Conservation (phyloP, 2,113 vertebrate genomes). For the Neodon shergylaensis region DNA sequence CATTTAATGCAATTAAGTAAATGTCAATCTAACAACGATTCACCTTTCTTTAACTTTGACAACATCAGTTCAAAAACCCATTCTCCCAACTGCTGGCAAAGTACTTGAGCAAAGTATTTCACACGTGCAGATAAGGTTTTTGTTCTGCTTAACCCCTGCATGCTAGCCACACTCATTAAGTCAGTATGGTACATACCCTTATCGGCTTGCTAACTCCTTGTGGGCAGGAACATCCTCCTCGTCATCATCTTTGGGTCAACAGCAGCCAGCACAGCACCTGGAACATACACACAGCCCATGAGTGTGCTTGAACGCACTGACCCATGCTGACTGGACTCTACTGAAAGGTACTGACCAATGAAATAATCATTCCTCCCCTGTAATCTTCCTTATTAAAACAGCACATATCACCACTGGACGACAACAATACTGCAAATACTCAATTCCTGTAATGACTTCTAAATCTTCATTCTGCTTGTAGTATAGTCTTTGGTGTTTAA, state of each 20-base stretch:
- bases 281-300: background rate
- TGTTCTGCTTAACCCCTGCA: background rate
- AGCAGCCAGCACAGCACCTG: constrained; percentile 68
- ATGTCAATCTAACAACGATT: background rate
- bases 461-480: background rate
- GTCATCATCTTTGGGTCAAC: constrained; percentile 63
- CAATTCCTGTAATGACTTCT: background rate
- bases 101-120: background rate
- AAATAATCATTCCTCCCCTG: background rate
- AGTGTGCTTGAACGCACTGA: background rate
- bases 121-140: background rate
- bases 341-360: background rate
- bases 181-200: constrained; percentile 54
- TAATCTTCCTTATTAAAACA: background rate
- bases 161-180: background rate
- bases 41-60: background rate
- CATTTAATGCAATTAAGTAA: background rate
- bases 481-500: background rate
- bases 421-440: constrained; percentile 21
- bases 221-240: constrained; percentile 34
- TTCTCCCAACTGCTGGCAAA: background rate
- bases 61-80: background rate
- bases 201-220: constrained; percentile 67
- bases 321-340: background rate
- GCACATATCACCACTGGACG: background rate